These are phyloP conservation scores for Atlantisia rogersi DNA, from an alignment of 2,113 vertebrate genomes.

Conservation along the genomic window DNA sequence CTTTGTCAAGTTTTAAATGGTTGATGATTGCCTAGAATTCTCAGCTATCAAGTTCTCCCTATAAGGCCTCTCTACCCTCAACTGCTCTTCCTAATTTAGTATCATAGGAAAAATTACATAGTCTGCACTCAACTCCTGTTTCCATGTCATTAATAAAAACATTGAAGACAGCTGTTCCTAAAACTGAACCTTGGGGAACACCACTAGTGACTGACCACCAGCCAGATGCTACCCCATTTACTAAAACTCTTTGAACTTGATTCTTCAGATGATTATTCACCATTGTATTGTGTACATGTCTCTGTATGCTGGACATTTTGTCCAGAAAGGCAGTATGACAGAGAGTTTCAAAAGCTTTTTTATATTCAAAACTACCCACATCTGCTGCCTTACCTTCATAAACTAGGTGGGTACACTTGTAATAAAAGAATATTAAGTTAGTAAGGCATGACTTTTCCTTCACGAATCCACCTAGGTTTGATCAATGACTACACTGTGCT, in stretches of 20 bases:
- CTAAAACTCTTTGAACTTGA: background rate
- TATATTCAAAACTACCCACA: background rate
- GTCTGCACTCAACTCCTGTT: background rate
- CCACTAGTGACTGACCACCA: background rate
- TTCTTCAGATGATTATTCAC: background rate
- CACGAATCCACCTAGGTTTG: background rate
- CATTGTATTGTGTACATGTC: background rate
- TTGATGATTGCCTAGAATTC: background rate
- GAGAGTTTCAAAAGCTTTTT: background rate
- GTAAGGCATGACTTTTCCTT: background rate
- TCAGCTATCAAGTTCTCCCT: background rate
- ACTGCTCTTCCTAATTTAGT: background rate
- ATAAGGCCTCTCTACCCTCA: background rate
- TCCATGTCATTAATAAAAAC: background rate
- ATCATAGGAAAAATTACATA: background rate
- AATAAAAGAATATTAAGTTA: background rate
- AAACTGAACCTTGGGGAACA: background rate
- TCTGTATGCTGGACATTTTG: background rate
- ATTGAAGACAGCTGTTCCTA: background rate
- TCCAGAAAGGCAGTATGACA: background rate
- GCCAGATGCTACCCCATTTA: background rate
- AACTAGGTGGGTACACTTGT: background rate
- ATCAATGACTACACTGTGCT: background rate
- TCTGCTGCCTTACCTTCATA: background rate
- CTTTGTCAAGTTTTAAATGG: background rate